Evolutionary conservation across 2,797 vertebrate genomes (phyloP), one percentile per base, ranked within the genome.

Genomic region (Rhincodon typus): DNA sequence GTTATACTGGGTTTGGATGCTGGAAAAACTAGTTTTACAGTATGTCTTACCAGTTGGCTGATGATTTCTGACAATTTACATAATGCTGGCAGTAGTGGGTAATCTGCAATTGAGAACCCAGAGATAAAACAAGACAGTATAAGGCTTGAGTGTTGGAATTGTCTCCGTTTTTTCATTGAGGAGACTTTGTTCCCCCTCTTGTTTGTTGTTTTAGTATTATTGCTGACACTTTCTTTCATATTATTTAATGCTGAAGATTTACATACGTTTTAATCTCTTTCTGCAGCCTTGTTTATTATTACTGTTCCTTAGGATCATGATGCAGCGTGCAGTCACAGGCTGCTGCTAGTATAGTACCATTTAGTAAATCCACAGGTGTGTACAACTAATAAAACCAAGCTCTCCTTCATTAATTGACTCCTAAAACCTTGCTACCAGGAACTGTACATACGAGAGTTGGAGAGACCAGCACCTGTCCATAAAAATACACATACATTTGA

Each of bases 311-410:
- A 25, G 13, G 21, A 25, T 69, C 69, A n/a, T 69, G 62, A 67
- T 27, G n/a, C n/a, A 93, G 90, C n/a, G 8, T 4, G 62, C n/a
- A n/a, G 27, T n/a, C 87, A 90, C 15, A 53, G 50, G 53, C 1
- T 90, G 53, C 27, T n/a, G 53, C 25, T 90, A 53, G 53, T 27
- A 57, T 53, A 90, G 13, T 57, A 15, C 87, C 6, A 15, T 30
- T n/a, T 30, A n/a, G 7, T 93, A 93, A 93, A 93, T 93, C 62
- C 38, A 69, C 62, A 93, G 90, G 66, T 93, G 90, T n/a, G 38
- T 67, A 12, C 19, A 42, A 6, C 90, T 69, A 69, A 93, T 93
- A 93, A 69, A 69, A 62, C 34, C 50, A 23, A 87, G 46, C 79
- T 42, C 86, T 66, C 57, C 12, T 90, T 91, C n/a, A 69, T 93